Evolutionary conservation across 2,888 invertebrate genomes (phyloP).

Genomic region (Cerastis leucographa): DNA sequence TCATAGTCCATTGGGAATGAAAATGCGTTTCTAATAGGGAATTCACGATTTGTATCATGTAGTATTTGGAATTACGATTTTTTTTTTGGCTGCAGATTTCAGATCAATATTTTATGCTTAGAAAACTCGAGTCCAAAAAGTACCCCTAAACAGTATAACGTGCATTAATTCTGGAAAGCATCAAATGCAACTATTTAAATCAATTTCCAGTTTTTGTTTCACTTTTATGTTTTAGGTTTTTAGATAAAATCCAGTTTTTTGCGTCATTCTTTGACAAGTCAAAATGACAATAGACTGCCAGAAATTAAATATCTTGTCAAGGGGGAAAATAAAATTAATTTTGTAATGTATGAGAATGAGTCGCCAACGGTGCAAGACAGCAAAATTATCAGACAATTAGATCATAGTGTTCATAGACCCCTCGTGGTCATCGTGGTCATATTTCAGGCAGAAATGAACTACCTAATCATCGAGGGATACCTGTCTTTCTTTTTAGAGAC

Average conservation of each 20-base stretch:
- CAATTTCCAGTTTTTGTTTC: not conserved
- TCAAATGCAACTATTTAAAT: not conserved
- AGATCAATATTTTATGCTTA: not conserved
- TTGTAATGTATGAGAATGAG: not conserved
- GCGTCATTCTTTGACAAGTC: not conserved
- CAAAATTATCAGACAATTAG: not conserved
- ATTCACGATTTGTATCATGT: not conserved
- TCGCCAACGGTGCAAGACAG: not conserved
- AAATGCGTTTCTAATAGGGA: not conserved
- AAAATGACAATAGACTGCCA: not conserved
- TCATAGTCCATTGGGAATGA: not conserved
- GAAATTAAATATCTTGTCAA: not conserved
- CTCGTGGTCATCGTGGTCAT: not conserved
- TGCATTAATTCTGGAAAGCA: not conserved
- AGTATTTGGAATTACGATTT: not conserved
- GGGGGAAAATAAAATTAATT: not conserved
- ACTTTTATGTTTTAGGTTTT: not conserved
- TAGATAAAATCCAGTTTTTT: not conserved
- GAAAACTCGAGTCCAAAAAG: not conserved
- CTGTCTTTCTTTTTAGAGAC: not conserved
- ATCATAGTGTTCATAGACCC: not conserved
- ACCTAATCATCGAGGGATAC: not conserved
- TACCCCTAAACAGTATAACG: not conserved
- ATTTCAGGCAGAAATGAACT: not conserved
- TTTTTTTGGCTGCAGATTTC: not conserved